Evolutionary conservation across 2,888 invertebrate species (phyloP).

Genomic region (Caenorhabditis sp.): DNA sequence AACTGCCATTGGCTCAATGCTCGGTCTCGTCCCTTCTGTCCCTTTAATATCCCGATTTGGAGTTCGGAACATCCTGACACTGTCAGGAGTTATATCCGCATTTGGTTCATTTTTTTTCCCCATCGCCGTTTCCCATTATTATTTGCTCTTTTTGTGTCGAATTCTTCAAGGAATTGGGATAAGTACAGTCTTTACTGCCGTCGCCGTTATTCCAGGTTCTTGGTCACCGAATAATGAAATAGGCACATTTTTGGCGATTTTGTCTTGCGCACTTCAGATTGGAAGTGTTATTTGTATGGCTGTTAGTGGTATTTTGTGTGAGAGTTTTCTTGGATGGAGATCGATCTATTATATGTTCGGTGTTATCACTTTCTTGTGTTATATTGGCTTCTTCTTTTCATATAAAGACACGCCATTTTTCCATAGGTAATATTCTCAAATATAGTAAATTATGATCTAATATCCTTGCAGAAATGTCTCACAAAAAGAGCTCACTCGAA

Average conservation of each 20-base stretch:
- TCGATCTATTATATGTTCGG: slow-evolving; percentile 40
- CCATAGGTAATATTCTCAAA: neutral
- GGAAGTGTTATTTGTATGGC: slow-evolving; percentile 41
- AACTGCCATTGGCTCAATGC: slow-evolving; percentile 17
- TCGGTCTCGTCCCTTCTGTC: slow-evolving; percentile 15
- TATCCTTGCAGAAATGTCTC: neutral
- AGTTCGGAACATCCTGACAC: neutral
- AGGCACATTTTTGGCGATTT: slow-evolving; percentile 33
- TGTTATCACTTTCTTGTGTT: slow-evolving; percentile 15
- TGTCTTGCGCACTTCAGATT: slow-evolving; percentile 22
- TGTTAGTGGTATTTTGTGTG: slow-evolving; percentile 37
- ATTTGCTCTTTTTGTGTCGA: slow-evolving; percentile 17
- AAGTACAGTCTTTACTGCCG: slow-evolving; percentile 21
- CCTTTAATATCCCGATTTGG: slow-evolving; percentile 10
- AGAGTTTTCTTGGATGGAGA: slow-evolving; percentile 38
- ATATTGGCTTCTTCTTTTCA: slow-evolving; percentile 20
- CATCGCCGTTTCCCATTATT: slow-evolving; percentile 11
- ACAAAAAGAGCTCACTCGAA: neutral
- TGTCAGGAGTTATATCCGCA: slow-evolving; percentile 24
- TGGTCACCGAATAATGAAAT: slow-evolving; percentile 32
- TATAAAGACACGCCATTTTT: slow-evolving; percentile 14
- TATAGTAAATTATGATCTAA: neutral
- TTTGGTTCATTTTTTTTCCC: slow-evolving; percentile 33
- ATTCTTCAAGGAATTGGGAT: slow-evolving; percentile 31
- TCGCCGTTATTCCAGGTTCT: slow-evolving; percentile 23